Base-by-base conservation (phyloP, 2,113 vertebrate species). In the Petaurus breviceps region DNA sequence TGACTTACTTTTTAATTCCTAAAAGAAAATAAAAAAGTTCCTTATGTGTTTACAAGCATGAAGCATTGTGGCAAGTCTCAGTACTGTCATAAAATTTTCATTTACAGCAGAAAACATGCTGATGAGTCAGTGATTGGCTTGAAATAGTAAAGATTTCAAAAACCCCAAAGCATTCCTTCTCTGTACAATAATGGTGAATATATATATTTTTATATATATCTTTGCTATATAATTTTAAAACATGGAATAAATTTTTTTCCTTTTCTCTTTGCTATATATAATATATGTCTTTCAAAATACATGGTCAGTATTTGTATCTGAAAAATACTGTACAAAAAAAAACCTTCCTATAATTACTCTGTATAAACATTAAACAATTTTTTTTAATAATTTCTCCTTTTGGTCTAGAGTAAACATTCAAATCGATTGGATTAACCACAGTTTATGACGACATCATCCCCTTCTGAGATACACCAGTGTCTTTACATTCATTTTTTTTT, bases 251-350 rank as follows among this genome's bases (percentile, higher is more conserved):
- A 43, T 43, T 84, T 84, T 84, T 98, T 98, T 97, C 95, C 96
- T 95, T 97, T 96, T 97, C 97, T 97, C 98, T 97, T 98, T 98
- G 98, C 95, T 99, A 98, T 99, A 98, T 98, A 97, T 97, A 95
- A 97, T 98, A 99, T 99, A 99, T 99, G 98, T 99, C 98, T 99
- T 98, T 98, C 98, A 99, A 99, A 99, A 99, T 99, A 99, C 98
- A 99, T 98, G 98, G 98, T 99, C 99, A 99, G 99, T 99, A 99
- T 99, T 98, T 98, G 98, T 99, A 98, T 99, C 99, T 99, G 99
- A 99, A 99, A 99, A 99, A 99, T 99, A 99, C 98, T 99, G 98
- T 99, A 99, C 99, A 99, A 99, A 99, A 99, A 99, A 6, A 97
- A 98, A 98, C 98, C 98, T 98, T 99, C 98, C 98, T 99, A 99